Conservation (phyloP, 2,113 vertebrate species). For the Cygnus atratus region DNA sequence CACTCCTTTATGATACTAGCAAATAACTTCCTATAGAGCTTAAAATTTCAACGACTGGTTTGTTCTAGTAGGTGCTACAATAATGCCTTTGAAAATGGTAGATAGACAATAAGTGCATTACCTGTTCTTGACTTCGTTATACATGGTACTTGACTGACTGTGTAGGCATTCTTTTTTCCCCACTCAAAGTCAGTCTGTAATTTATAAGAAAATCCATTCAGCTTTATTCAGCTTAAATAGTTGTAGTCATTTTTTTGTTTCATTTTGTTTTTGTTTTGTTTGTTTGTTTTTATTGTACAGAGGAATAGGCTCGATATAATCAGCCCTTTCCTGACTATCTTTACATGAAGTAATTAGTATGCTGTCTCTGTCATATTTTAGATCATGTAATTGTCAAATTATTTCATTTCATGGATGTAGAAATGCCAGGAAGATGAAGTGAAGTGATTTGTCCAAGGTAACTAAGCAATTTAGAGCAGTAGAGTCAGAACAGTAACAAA, state of each 20-base stretch:
- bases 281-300: neutral
- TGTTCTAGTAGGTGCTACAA: neutral
- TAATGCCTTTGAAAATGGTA: neutral
- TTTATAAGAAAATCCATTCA: neutral
- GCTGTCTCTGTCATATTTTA: neutral
- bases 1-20: neutral
- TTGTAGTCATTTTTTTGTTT: neutral
- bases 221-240: neutral
- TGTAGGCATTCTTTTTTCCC: neutral
- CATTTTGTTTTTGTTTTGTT: neutral
- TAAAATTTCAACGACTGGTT: neutral
- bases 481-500: neutral
- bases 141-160: neutral
- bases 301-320: neutral
- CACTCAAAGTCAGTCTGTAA: neutral
- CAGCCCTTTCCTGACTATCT: neutral
- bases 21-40: neutral
- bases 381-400: neutral
- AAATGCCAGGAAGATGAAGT: neutral
- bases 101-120: neutral
- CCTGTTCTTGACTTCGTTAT: neutral
- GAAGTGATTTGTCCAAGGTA: neutral
- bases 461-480: neutral
- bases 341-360: neutral
- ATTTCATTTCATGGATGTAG: neutral